Evolutionary conservation across 2,797 vertebrate species (phyloP).

Genomic region (Enteromius radiatus): DNA sequence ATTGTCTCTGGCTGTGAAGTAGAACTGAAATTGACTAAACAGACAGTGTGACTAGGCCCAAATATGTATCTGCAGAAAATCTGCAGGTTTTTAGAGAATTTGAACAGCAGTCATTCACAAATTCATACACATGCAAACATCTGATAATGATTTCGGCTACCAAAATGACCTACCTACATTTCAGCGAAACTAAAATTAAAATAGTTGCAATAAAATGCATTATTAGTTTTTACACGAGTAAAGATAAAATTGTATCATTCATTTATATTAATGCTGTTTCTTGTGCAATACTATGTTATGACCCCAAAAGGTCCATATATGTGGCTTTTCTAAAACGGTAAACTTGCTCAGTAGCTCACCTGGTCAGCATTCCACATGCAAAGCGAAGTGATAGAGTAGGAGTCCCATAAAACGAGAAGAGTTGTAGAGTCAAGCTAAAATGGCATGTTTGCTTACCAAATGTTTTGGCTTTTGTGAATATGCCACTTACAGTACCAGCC

Average conservation of each 20-base stretch:
- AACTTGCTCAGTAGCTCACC: not conserved
- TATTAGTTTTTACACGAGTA: not conserved
- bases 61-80: not conserved
- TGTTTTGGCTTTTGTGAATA: not conserved
- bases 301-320: not conserved
- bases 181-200: not conserved
- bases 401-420: not conserved
- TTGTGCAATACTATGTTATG: not conserved
- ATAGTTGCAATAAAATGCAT: no score
- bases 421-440: not conserved
- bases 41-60: not conserved
- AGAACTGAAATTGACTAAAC: not conserved
- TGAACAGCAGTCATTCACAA: not conserved
- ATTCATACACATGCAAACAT: not conserved
- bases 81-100: not conserved
- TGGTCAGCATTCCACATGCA: not conserved
- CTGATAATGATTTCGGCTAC: not conserved
- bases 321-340: not conserved
- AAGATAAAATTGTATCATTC: not conserved
- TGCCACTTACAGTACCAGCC: not conserved
- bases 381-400: not conserved
- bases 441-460: not conserved
- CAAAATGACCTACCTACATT: not conserved
- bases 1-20: not conserved
- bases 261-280: not conserved